Percentiles rank a stretch among this genome's conserved stretches.
Conservation (phyloP, 2,888 invertebrate genomes). For the Abscondita cerata region DNA sequence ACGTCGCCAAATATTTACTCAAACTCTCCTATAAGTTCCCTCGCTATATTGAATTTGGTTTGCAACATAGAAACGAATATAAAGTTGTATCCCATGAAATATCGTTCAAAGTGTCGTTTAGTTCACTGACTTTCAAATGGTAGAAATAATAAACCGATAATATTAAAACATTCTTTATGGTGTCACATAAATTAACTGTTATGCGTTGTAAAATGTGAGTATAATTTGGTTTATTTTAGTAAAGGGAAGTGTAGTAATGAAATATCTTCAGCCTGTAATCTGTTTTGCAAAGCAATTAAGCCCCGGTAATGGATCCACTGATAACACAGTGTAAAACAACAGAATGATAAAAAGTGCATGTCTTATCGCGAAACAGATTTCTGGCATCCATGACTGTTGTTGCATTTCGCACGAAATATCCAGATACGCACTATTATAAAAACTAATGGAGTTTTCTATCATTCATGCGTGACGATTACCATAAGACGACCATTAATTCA, state of each 20-base stretch:
- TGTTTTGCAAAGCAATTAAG: constrained; percentile 37
- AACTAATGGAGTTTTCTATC: no score
- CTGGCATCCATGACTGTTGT: constrained; percentile 25
- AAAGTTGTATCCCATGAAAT: no score
- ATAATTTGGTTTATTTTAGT: constrained; percentile 24
- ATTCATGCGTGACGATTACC: no score
- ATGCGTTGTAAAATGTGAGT: constrained; percentile 14
- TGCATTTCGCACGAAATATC: constrained; percentile 21
- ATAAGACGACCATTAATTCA: no score
- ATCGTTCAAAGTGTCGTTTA: no score
- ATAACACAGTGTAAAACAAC: constrained; percentile 35
- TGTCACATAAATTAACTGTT: constrained; percentile 15
- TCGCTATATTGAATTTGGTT: no score
- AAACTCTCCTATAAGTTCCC: no score
- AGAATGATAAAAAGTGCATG: constrained; percentile 39
- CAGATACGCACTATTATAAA: not conserved
- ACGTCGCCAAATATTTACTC: no score
- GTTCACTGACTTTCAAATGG: no score
- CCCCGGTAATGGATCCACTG: constrained; percentile 34
- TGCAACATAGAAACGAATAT: no score
- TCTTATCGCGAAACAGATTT: constrained; percentile 35
- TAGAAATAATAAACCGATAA: no score
- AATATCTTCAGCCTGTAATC: constrained; percentile 35
- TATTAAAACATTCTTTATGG: no score
- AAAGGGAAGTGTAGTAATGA: constrained; percentile 22